These are phyloP conservation scores for Hirtodrosophila cameraria DNA, from an alignment of 2,888 invertebrate genomes.

Conservation along the genomic window DNA sequence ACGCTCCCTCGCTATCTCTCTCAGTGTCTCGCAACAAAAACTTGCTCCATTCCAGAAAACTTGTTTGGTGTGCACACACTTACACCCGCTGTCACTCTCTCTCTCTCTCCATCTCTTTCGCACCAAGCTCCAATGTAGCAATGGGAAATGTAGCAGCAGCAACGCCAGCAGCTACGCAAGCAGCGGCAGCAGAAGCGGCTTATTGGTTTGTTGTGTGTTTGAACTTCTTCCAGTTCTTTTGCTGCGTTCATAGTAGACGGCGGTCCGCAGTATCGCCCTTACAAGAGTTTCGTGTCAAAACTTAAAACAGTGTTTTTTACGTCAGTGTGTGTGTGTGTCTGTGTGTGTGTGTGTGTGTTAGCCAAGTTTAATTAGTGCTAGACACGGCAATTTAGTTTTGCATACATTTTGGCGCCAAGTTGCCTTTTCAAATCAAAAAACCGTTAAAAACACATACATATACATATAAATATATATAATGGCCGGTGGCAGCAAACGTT, in stretches of 20 bases:
- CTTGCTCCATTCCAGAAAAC: constrained; percentile 62
- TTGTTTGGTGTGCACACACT: constrained; percentile 47
- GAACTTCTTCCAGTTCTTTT: constrained; percentile 76
- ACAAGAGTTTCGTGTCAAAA: constrained; percentile 18
- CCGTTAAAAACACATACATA: not conserved
- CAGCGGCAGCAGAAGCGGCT: constrained; percentile 43
- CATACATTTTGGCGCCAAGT: constrained; percentile 70
- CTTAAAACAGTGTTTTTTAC: constrained; percentile 19
- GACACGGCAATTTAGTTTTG: constrained; percentile 64
- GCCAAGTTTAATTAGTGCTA: constrained; percentile 60
- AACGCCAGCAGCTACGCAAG: constrained; percentile 1
- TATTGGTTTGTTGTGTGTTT: constrained; percentile 68
- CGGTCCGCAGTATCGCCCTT: constrained; percentile 82
- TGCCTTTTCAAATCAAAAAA: constrained; percentile 11
- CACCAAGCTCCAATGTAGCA: constrained; percentile 13
- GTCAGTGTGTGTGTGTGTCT: constrained; percentile 28
- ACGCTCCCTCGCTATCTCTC: constrained; percentile 16
- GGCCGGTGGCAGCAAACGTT: constrained; percentile 83
- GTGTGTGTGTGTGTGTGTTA: constrained; percentile 34
- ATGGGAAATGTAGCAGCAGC: constrained; percentile 18
- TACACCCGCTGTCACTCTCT: constrained; percentile 10
- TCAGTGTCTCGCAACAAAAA: constrained; percentile 15
- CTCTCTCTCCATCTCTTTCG: constrained; percentile 22
- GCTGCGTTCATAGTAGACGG: constrained; percentile 81
- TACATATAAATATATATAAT: constrained; percentile 63